Evolutionary conservation across 2,113 vertebrate species (phyloP).

Genomic region (Tychaedon coryphoeus): DNA sequence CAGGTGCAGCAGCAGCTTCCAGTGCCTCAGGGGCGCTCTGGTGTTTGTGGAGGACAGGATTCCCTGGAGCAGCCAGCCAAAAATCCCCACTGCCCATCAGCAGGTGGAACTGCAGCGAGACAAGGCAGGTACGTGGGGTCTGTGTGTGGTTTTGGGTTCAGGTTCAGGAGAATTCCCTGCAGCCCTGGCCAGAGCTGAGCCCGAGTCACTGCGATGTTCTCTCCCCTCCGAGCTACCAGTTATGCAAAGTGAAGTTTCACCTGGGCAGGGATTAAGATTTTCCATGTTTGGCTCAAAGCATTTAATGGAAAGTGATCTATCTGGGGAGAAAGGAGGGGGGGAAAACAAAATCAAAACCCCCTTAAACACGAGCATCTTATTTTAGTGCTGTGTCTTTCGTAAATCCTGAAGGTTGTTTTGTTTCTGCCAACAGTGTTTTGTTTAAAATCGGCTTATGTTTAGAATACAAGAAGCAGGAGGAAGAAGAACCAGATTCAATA

Average conservation of each 20-base stretch:
- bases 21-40: background rate
- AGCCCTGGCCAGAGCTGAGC: background rate
- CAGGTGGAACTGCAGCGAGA: fast-evolving
- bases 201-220: background rate
- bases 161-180: background rate
- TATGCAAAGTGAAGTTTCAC: background rate
- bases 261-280: background rate
- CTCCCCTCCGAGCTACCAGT: background rate
- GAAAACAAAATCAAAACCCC: background rate
- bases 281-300: background rate
- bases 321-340: background rate
- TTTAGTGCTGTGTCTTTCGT: background rate
- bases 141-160: background rate
- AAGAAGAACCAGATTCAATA: background rate
- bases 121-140: fast-evolving
- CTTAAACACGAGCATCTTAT: background rate
- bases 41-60: background rate
- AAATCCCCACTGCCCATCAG: fast-evolving
- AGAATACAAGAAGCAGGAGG: background rate
- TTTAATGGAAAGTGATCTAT: background rate
- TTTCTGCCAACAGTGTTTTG: background rate
- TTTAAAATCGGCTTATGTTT: slow-evolving; percentile 10
- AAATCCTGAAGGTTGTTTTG: background rate
- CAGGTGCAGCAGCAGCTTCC: background rate
- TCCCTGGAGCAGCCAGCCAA: background rate